Base-by-base conservation (phyloP, 1,140 invertebrate genomes). In the Drosophila orosa region DNA sequence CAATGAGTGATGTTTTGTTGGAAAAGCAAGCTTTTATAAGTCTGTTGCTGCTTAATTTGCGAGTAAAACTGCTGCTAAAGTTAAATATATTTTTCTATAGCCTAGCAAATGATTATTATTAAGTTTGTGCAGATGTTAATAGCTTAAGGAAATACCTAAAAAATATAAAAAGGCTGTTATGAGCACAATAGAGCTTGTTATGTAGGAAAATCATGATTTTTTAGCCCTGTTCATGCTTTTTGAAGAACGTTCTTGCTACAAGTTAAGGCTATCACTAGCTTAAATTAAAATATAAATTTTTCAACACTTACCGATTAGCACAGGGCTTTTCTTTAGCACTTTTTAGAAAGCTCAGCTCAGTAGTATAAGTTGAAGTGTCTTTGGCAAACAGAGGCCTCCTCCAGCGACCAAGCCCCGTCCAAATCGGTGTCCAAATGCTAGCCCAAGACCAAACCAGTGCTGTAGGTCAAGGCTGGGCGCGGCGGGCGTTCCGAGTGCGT, bases 391-490 rank as follows among this genome's bases (percentile, higher is more conserved):
- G n/a, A 33, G 42, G 27, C 57, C 44, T 24, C 24, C 17, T 12
- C 10, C 19, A 2, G n/a, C 5, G 3, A 12, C 44, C 33, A 50
- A 27, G 10, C 25, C n/a, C 15, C 19, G 35, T 12, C 12, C 29
- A 17, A 44, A 35, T 57, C 35, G 6, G 9, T 39, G 40, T 9
- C 40, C 37, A 58, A 42, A 44, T 74, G 33, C 60, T 50, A 57
- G 33, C 39, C 69, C 60, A 56, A 48, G 42, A 48, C 47, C 63
- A 52, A 84, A 85, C 29, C 80, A 75, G 77, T 87, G 85, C 84
- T 87, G 77, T 87, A 87, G 84, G 84, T 87, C 84, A 87, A 87
- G 84, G 84, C 85, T 89, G 84, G 84, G 84, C 84, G 84, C 80
- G 84, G 84, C 83, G 68, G 80, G 67, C 67, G 76, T 74, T 76